Evolutionary conservation across 2,797 vertebrate genomes (phyloP).

Genomic region (Centropyge bicolor): DNA sequence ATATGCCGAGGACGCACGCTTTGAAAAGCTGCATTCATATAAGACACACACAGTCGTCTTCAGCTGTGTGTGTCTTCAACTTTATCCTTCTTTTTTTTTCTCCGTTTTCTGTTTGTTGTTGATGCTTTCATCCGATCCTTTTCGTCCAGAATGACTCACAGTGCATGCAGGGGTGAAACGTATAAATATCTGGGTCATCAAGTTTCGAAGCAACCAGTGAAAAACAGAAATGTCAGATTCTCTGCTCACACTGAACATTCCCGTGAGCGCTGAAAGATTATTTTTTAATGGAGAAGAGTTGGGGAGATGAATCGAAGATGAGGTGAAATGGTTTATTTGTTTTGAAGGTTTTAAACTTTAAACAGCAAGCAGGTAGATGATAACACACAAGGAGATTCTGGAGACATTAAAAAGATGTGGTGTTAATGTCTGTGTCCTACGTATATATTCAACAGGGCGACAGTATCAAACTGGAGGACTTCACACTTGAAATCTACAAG

Average conservation of each 20-base stretch:
- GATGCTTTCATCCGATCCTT: constrained; percentile 27
- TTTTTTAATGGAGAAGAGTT: background rate
- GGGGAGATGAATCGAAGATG: background rate
- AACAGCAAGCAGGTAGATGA: too few species aligned
- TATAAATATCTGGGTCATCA: constrained; percentile 54
- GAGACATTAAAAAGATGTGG: background rate
- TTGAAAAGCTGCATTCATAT: background rate
- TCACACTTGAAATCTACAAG: constrained; percentile 92
- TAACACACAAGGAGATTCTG: background rate
- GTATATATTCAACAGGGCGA: constrained; percentile 88
- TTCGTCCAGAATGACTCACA: constrained; percentile 38
- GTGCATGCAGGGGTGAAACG: constrained; percentile 32
- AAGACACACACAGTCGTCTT: constrained; percentile 4
- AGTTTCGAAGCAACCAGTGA: constrained; percentile 36
- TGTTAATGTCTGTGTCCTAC: background rate
- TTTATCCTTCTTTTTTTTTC: background rate
- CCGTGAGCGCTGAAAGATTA: background rate
- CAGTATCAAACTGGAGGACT: constrained; percentile 94
- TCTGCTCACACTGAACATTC: constrained; percentile 25
- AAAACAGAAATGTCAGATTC: constrained; percentile 7
- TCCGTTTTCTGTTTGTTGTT: background rate
- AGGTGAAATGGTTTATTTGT: background rate
- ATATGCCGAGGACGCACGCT: background rate
- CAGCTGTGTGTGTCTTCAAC: too few species aligned
- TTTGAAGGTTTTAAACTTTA: background rate